Percentiles rank a stretch among this genome's conserved stretches.
phyloP scores from a whole-genome alignment of 2,113 vertebrate species.

The Lynx canadensis region DNA sequence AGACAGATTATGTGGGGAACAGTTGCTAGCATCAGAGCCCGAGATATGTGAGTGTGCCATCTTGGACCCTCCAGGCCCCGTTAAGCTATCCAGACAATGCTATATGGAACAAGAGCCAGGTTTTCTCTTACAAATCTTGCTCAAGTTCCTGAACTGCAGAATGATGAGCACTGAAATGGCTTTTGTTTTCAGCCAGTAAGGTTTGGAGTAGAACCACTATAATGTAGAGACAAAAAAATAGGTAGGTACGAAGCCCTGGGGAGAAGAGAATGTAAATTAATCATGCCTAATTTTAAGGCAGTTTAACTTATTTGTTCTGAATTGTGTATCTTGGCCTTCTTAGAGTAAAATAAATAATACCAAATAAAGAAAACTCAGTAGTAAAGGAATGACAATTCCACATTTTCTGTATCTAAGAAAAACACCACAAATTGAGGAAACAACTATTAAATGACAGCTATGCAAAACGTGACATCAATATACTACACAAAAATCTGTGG shows the following conservation, averaged over 20 bases:
- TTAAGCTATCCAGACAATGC: background rate
- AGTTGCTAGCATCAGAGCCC: too few relatives aligned
- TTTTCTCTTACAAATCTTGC: background rate
- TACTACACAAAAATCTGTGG: background rate
- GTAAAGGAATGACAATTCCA: background rate
- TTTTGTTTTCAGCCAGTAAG: background rate
- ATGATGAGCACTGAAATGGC: background rate
- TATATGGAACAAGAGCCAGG: background rate
- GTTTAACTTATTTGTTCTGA: background rate
- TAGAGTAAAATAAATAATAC: slow-evolving; percentile 47
- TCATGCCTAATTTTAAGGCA: background rate
- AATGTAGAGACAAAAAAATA: background rate
- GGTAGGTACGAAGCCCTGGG: background rate
- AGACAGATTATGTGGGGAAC: background rate
- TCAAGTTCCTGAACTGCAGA: background rate
- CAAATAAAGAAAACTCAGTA: slow-evolving; percentile 5
- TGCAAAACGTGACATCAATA: background rate
- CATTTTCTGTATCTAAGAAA: background rate
- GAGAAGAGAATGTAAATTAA: background rate
- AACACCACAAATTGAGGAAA: background rate
- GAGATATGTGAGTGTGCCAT: rapidly evolving
- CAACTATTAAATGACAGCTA: background rate
- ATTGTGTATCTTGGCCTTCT: background rate
- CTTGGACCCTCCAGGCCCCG: background rate
- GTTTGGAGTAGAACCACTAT: background rate